phyloP scores from a whole-genome alignment of 2,888 invertebrate species.

The Mimas tiliae region DNA sequence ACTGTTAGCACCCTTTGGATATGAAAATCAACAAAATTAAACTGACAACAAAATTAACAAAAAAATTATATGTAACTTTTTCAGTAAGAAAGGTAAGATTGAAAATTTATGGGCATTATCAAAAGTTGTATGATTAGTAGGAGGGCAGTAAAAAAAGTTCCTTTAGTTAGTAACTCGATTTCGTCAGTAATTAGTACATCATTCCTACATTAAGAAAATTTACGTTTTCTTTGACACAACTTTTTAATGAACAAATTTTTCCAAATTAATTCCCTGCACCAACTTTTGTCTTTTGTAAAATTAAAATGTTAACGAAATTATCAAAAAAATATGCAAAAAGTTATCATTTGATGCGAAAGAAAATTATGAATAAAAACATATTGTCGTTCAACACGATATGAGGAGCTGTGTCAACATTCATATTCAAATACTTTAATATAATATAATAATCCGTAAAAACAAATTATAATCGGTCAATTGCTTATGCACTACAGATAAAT shows the following conservation, averaged over 20 bases:
- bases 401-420: too few relatives aligned
- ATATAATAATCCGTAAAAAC: too few relatives aligned
- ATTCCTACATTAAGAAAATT: constrained; percentile 65
- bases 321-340: neutral
- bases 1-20: too few relatives aligned
- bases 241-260: constrained; percentile 58
- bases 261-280: constrained; percentile 17
- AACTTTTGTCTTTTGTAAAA: constrained; percentile 26
- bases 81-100: neutral
- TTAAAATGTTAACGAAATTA: constrained; percentile 7
- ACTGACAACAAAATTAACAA: neutral
- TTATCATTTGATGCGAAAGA: neutral
- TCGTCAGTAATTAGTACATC: constrained; percentile 77
- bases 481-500: too few relatives aligned
- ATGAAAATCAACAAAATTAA: neutral
- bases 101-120: neutral
- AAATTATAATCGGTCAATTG: too few relatives aligned
- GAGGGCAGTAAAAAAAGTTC: neutral
- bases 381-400: too few relatives aligned
- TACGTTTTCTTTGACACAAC: constrained; percentile 50
- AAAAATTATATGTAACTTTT: neutral
- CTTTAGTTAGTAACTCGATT: constrained; percentile 62
- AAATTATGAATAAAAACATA: neutral
- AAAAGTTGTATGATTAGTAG: constrained; percentile 19
- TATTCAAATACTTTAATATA: too few relatives aligned